A percentile compares a stretch with the other conserved stretches of the same genome.
These are phyloP conservation scores for Sarcophaga caerulescens DNA, from an alignment of 2,888 invertebrate species.

Conservation along the genomic window DNA sequence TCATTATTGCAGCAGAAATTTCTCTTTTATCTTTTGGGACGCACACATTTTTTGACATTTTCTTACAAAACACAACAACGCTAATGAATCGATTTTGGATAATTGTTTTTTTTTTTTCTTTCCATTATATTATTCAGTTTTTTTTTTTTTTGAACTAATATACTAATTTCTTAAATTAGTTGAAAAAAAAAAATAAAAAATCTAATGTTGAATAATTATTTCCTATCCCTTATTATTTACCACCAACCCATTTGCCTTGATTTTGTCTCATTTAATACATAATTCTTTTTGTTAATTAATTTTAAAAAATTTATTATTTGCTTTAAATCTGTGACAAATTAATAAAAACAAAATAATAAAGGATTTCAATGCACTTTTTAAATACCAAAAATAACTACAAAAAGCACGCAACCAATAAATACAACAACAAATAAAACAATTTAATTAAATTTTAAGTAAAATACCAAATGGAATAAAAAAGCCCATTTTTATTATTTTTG, in stretches of 20 bases:
- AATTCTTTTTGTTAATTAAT: constrained; percentile 59
- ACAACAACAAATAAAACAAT: constrained; percentile 39
- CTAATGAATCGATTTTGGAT: not conserved
- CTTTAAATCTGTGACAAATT: constrained; percentile 8
- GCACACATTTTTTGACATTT: constrained; percentile 56
- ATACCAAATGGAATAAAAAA: not conserved
- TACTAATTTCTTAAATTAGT: constrained; percentile 1
- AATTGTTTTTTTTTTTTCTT: not conserved
- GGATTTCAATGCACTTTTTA: not conserved
- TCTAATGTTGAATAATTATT: constrained; percentile 1
- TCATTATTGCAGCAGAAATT: not conserved
- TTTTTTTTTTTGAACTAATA: not conserved
- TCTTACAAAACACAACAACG: constrained; percentile 7
- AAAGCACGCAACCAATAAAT: constrained; percentile 36
- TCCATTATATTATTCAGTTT: not conserved
- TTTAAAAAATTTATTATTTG: constrained; percentile 36
- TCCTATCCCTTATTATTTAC: constrained; percentile 15
- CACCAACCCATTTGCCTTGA: constrained; percentile 34
- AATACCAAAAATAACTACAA: constrained; percentile 13
- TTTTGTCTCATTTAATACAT: constrained; percentile 28
- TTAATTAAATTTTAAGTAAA: constrained; percentile 45
- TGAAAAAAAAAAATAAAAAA: not conserved
- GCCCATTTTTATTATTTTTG: too few relatives aligned
- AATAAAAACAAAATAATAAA: constrained; percentile 25
- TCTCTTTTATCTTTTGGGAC: constrained; percentile 42